Evolutionary conservation across 2,888 invertebrate genomes (phyloP).

Genomic region (Helicoverpa assulta): DNA sequence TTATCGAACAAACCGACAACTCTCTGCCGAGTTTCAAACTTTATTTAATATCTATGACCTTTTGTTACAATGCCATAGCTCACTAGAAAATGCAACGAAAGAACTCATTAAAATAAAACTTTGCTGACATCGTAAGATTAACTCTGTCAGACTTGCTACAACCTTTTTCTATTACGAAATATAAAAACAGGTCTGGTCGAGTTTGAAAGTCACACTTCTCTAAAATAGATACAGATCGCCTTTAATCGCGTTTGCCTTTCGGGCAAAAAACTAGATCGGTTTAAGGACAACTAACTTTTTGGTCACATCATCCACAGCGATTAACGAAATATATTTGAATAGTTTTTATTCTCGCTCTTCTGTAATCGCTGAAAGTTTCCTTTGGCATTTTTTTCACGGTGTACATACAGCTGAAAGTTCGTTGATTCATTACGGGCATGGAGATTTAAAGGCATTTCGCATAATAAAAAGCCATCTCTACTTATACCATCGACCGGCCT

Average conservation of each 20-base stretch:
- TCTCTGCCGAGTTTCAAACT: constrained; percentile 76
- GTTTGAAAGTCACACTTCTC: not conserved
- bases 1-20: constrained; percentile 86
- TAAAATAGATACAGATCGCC: not conserved
- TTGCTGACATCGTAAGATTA: constrained; percentile 18
- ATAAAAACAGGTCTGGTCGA: not conserved
- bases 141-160: not conserved
- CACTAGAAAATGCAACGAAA: constrained; percentile 63
- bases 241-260: not conserved
- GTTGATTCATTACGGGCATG: constrained; percentile 69
- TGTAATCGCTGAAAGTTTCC: constrained; percentile 50
- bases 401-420: constrained; percentile 59
- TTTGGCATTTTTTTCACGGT: constrained; percentile 41
- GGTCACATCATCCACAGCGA: constrained; percentile 20
- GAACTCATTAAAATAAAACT: constrained; percentile 39
- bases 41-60: constrained; percentile 77
- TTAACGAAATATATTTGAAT: constrained; percentile 58
- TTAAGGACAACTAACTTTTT: constrained; percentile 2
- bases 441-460: constrained; percentile 76
- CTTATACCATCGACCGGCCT: constrained; percentile 74
- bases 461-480: constrained; percentile 75
- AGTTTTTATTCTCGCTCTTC: constrained; percentile 35
- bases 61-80: constrained; percentile 63
- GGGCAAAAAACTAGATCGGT: constrained; percentile 6
- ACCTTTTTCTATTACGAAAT: constrained; percentile 16